Evolutionary conservation across 2,797 vertebrate species (phyloP).

Genomic region (Graptemys geographica): DNA sequence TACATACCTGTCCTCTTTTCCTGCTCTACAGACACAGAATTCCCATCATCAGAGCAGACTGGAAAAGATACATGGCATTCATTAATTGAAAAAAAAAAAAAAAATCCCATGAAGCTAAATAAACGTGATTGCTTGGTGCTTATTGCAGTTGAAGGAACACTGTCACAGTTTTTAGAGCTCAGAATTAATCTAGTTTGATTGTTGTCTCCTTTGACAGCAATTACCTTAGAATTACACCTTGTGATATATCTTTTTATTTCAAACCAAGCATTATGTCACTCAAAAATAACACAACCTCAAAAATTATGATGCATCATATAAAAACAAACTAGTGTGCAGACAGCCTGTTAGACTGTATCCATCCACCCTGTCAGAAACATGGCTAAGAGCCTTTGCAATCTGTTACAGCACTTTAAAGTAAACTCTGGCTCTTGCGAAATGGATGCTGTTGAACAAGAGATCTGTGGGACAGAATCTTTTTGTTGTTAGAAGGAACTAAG

Average conservation of each 20-base stretch:
- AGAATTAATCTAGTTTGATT: neutral
- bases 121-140: neutral
- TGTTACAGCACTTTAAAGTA: neutral
- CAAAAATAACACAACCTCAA: neutral
- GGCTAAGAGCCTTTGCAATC: accelerated
- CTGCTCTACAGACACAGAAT: neutral
- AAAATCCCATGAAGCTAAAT: neutral
- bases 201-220: neutral
- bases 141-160: neutral
- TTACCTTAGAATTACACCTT: neutral
- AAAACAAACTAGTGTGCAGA: neutral
- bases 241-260: neutral
- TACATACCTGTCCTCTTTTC: neutral
- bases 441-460: accelerated
- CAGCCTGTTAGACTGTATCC: neutral
- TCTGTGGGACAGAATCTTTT: accelerated
- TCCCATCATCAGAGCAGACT: neutral
- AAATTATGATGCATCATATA: accelerated
- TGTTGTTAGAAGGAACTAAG: accelerated
- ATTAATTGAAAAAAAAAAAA: constrained; percentile 29
- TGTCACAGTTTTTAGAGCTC: accelerated
- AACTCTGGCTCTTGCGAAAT: neutral
- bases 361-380: neutral
- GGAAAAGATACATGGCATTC: neutral
- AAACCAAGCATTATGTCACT: neutral